Percentiles rank a stretch among this genome's conserved stretches.
Evolutionary conservation across 2,888 invertebrate species (phyloP).

Genomic region (Dicyrtoma fusca): DNA sequence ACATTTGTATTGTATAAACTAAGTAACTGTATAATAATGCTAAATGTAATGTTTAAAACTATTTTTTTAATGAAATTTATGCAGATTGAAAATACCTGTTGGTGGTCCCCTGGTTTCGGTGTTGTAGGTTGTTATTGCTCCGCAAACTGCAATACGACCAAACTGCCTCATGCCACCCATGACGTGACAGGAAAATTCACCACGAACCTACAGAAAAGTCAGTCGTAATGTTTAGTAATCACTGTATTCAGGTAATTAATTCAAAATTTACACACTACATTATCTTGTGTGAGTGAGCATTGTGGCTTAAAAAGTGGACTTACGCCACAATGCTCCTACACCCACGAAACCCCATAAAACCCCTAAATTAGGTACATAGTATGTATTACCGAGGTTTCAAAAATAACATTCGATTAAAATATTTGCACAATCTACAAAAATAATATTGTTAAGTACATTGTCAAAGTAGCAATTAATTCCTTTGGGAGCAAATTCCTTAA

Average conservation of each 20-base stretch:
- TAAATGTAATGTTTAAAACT: no score
- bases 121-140: slow-evolving; percentile 70
- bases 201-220: slow-evolving; percentile 66
- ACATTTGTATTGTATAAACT: slow-evolving; percentile 19
- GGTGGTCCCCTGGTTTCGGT: slow-evolving; percentile 58
- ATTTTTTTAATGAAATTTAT: background rate
- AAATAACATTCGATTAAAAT: background rate
- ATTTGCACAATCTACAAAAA: background rate
- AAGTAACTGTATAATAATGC: no score
- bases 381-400: no score
- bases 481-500: slow-evolving; percentile 63
- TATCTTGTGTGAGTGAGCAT: no score
- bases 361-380: no score
- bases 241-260: no score
- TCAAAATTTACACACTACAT: no score
- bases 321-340: no score
- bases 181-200: slow-evolving; percentile 67
- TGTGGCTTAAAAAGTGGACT: no score
- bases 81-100: slow-evolving; percentile 1
- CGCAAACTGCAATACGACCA: slow-evolving; percentile 70
- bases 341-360: no score
- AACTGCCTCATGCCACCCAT: slow-evolving; percentile 67
- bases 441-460: slow-evolving; percentile 64
- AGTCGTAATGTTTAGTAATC: no score
- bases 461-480: slow-evolving; percentile 78